Conservation (phyloP, 2,888 invertebrate species). For the Scelioninae gen. 2 region DNA sequence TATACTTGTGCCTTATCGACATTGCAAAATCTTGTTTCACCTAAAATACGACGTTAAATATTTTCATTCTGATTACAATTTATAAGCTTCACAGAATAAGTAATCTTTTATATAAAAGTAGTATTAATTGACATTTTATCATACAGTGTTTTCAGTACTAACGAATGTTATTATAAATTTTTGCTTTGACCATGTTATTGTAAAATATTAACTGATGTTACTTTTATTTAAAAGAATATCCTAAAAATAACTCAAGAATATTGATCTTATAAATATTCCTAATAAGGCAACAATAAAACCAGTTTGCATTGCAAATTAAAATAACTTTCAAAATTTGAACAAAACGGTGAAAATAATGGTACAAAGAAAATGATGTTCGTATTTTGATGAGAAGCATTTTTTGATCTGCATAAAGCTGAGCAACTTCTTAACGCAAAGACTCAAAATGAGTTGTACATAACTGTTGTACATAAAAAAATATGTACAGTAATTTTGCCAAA, state of each 20-base stretch:
- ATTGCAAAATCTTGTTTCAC: slow-evolving; percentile 13
- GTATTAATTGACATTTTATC: too few species aligned
- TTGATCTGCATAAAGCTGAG: slow-evolving; percentile 48
- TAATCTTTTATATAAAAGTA: too few species aligned
- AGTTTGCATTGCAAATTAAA: too few species aligned
- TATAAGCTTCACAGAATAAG: too few species aligned
- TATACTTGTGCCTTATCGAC: slow-evolving; percentile 40
- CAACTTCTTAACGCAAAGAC: slow-evolving; percentile 26
- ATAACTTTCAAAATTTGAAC: slow-evolving; percentile 5
- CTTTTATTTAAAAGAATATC: too few species aligned
- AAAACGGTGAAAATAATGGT: slow-evolving; percentile 5
- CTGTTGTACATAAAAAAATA: slow-evolving; percentile 29
- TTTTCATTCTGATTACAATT: neutral
- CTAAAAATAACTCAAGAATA: too few species aligned
- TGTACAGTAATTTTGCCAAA: slow-evolving; percentile 57
- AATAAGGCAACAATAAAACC: too few species aligned
- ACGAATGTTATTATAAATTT: too few species aligned
- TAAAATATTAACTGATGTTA: too few species aligned
- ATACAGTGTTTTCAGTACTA: too few species aligned
- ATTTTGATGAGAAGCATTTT: slow-evolving; percentile 17
- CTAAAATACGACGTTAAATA: slow-evolving; percentile 22
- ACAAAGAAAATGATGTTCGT: neutral
- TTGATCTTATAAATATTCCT: too few species aligned
- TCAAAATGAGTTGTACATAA: slow-evolving; percentile 22
- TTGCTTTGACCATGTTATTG: too few species aligned